Conservation (phyloP, 2,113 vertebrate species). For the Isurus oxyrinchus region DNA sequence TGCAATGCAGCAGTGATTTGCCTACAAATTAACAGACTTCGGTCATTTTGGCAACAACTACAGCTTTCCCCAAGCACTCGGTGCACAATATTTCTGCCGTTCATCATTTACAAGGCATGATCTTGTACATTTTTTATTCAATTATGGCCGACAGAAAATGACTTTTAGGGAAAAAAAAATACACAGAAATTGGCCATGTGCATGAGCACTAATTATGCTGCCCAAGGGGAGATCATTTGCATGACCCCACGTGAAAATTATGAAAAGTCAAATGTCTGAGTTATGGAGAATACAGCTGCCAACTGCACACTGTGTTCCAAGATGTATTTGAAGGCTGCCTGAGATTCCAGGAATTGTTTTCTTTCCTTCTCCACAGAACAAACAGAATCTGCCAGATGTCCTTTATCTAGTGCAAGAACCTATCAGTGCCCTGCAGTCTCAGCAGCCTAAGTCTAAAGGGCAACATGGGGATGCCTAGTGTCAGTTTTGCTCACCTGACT, state of each 20-base stretch:
- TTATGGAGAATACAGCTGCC: background rate
- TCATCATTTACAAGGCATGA: background rate
- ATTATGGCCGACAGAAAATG: background rate
- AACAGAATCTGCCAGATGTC: background rate
- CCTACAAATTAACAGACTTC: background rate
- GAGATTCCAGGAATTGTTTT: slow-evolving; percentile 17
- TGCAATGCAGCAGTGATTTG: background rate
- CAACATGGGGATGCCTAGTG: background rate
- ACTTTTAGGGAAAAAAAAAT: background rate
- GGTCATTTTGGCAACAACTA: background rate
- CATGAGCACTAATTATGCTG: background rate
- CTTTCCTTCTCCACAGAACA: background rate
- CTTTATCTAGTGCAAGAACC: background rate
- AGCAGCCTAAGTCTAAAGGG: background rate
- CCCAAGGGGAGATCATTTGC: background rate
- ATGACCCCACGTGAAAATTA: background rate
- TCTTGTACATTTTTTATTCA: background rate
- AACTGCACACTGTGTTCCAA: background rate
- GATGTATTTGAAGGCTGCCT: background rate
- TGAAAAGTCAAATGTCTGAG: background rate
- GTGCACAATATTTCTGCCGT: background rate
- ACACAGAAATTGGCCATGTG: background rate
- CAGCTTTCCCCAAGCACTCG: background rate
- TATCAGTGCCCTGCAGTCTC: background rate
- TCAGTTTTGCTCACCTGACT: background rate